Base-by-base conservation (phyloP, 23 tunicate species). In the Phallusia fumigata region DNA sequence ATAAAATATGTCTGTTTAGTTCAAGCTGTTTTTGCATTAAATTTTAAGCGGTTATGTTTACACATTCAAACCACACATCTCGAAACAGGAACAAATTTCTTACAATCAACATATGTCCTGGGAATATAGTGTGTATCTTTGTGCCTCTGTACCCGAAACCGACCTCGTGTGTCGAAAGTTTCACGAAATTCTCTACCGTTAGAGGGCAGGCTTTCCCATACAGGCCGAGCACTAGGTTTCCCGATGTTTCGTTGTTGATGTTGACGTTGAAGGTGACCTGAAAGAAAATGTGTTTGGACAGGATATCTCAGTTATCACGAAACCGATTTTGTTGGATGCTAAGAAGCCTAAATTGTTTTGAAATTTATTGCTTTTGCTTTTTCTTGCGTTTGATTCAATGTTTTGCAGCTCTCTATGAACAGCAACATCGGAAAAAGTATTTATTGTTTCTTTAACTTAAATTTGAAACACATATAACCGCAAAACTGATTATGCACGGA, bases 121-220 rank as follows among this genome's bases (percentile, higher is more conserved):
- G 88, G 35, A 92, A 53, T 33, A 92, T 24, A 30, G 47, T 80
- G 74, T 65, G 80, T 33, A 92, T 45, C 64, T 81, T 84, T 58
- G 97, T 82, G 26, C 89, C 91, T 28, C 53, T 84, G 85, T 87
- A 92, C 1, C 97, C 97, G 65, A 79, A 92, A 49, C 97, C 97
- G 26, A 80, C 84, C 36, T 87, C 88, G 36, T 87, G 91, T 31
- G 90, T 87, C 18, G 88, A 36, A 58, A 92, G 75, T 86, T 76
- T 84, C 8, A 92, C 64, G 36, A 92, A 92, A 79, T 92, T 92
- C 33, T 80, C 65, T 44, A 81, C 87, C 32, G 97, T 92, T 64
- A 65, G 35, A 32, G 97, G 97, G 79, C 97, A 92, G 40, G 58
- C 81, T 30, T 83, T 35, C 0, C 97, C 97, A 47, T 88, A 92